Evolutionary conservation across 2,113 vertebrate species (phyloP).

Genomic region (Sinocyclocheilus anophthalmus): DNA sequence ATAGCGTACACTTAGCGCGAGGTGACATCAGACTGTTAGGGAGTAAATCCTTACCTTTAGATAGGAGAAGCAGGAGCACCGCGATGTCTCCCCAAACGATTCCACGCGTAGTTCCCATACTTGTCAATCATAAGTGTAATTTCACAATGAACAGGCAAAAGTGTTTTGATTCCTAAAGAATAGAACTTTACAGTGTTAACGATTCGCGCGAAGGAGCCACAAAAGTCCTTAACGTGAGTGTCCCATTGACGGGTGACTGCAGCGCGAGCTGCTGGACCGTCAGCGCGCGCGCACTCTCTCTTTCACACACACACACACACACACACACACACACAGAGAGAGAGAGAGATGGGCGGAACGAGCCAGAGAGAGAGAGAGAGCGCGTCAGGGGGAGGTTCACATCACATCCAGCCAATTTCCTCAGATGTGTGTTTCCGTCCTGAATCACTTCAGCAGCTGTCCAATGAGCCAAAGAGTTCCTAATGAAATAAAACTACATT

Average conservation of each 20-base stretch:
- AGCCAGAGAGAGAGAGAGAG: not conserved
- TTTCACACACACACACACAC: not conserved
- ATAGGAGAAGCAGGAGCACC: conserved; percentile 66
- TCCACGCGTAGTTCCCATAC: conserved; percentile 74
- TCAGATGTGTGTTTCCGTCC: conserved; percentile 59
- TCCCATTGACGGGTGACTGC: conserved; percentile 69
- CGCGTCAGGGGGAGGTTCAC: conserved; percentile 62
- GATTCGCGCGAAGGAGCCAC: conserved; percentile 45
- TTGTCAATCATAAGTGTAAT: conserved; percentile 74
- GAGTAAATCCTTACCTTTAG: conserved; percentile 69
- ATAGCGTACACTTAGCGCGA: not conserved
- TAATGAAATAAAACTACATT: not conserved
- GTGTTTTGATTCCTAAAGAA: not conserved
- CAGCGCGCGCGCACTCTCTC: conserved; percentile 1
- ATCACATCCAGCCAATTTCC: conserved; percentile 57
- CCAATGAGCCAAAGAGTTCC: conserved; percentile 9
- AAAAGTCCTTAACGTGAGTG: conserved; percentile 65
- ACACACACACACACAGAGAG: not conserved
- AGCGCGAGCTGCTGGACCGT: conserved; percentile 49
- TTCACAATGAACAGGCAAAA: conserved; percentile 17
- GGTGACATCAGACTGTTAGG: not conserved
- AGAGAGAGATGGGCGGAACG: no score
- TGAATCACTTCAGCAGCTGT: conserved; percentile 55
- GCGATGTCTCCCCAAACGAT: conserved; percentile 69
- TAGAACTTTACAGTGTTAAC: conserved; percentile 23